Conservation (phyloP, 2,797 vertebrate genomes). For the Petrocephalus sullivani region DNA sequence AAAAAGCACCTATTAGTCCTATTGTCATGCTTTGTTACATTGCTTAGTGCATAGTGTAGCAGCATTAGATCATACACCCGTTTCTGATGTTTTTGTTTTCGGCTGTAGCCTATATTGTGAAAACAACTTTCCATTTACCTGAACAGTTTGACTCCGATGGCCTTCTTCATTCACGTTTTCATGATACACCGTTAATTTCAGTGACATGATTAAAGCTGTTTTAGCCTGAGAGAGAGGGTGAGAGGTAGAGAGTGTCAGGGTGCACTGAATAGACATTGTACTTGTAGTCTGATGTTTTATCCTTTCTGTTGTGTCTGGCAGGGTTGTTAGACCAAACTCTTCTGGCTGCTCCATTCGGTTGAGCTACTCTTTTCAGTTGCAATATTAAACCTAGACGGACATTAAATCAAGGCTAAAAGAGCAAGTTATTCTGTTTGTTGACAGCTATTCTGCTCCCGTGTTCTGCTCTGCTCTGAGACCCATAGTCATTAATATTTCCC, state of each 20-base stretch:
- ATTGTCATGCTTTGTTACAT: constrained; percentile 6
- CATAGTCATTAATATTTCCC: neutral
- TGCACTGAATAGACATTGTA: neutral
- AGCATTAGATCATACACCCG: neutral
- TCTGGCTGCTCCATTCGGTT: neutral
- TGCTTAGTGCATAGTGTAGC: neutral
- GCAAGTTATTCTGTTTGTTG: neutral
- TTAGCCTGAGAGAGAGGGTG: neutral
- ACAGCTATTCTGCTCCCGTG: neutral
- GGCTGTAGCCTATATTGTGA: neutral
- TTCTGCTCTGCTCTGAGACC: neutral
- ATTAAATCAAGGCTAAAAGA: neutral
- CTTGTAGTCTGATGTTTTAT: neutral
- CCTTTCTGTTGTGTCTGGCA: neutral
- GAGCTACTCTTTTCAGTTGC: neutral
- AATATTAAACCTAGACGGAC: neutral
- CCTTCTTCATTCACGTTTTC: neutral
- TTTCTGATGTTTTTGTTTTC: neutral
- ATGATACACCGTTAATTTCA: constrained; percentile 19
- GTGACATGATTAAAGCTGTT: constrained; percentile 23
- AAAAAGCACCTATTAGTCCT: constrained; percentile 52
- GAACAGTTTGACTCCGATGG: constrained; percentile 2
- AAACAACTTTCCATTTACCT: neutral
- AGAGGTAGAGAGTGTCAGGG: neutral
- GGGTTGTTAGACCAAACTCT: neutral